Percentiles rank a stretch among this genome's conserved stretches.
These are phyloP conservation scores for Corythornis vintsioides DNA, from an alignment of 2,113 vertebrate species.

Conservation along the genomic window DNA sequence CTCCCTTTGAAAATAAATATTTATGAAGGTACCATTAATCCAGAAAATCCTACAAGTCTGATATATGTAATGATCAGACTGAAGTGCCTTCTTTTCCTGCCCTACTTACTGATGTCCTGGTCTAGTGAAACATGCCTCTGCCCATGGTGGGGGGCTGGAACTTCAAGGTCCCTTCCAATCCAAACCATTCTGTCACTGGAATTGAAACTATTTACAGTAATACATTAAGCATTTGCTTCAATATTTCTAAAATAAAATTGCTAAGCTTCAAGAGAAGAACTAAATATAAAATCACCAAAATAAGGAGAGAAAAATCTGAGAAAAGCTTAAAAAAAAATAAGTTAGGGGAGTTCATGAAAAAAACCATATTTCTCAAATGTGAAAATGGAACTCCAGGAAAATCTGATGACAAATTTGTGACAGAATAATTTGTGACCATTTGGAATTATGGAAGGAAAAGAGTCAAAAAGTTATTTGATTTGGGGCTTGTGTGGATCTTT, in stretches of 20 bases:
- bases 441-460: slow-evolving; percentile 39
- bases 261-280: not conserved
- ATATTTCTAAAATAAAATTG: not conserved
- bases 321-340: not conserved
- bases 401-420: slow-evolving; percentile 31
- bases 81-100: too few species aligned
- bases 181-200: not conserved
- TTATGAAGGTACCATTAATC: not conserved
- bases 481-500: not conserved
- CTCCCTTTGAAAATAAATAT: not conserved
- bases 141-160: too few species aligned
- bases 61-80: too few species aligned
- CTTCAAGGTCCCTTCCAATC: too few species aligned
- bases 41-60: not conserved
- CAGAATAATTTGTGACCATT: slow-evolving; percentile 25
- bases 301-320: not conserved
- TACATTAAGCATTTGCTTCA: not conserved
- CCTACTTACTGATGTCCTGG: too few species aligned
- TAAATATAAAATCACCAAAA: not conserved
- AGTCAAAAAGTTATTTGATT: not conserved
- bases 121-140: too few species aligned
- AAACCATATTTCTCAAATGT: slow-evolving; percentile 19
- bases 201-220: not conserved
- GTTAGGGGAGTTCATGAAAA: not conserved
- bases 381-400: slow-evolving; percentile 41